Conservation (phyloP, 2,797 vertebrate genomes). For the Coluber constrictor region DNA sequence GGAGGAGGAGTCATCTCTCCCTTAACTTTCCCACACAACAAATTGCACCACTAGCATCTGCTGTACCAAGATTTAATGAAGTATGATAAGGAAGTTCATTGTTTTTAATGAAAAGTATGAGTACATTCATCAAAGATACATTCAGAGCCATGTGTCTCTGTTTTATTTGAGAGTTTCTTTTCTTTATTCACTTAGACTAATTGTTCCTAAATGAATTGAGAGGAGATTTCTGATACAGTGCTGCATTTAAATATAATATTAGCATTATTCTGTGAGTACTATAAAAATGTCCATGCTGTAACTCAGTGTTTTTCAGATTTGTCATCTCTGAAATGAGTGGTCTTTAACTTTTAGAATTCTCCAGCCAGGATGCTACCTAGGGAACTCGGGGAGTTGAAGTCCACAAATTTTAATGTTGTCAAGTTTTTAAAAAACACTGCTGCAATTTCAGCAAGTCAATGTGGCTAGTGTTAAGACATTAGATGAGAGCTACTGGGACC, state of each 20-base stretch:
- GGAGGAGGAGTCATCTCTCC: neutral
- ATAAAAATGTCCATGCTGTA: conserved; percentile 57
- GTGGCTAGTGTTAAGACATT: neutral
- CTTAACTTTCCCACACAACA: neutral
- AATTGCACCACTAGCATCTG: conserved; percentile 41
- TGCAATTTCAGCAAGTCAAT: neutral
- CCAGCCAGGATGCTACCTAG: neutral
- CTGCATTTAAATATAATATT: conserved; percentile 59
- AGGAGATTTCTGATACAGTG: conserved; percentile 59
- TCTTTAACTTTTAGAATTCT: neutral
- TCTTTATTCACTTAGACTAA: conserved; percentile 60
- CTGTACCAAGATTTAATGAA: conserved; percentile 49
- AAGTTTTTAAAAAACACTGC: neutral
- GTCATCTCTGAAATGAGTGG: neutral
- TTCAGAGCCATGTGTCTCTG: conserved; percentile 47
- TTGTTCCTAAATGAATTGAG: conserved; percentile 65
- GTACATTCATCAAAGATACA: conserved; percentile 58
- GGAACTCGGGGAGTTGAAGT: neutral
- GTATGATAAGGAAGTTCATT: conserved; percentile 61
- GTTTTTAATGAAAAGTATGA: conserved; percentile 60
- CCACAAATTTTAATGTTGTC: neutral
- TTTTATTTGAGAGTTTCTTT: conserved; percentile 48
- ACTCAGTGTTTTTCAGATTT: neutral
- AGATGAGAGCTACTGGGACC: neutral
- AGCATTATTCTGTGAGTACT: conserved; percentile 54